These are phyloP conservation scores for Patiria pectinifera DNA, from an alignment of 53 echinoderm and acorn worm genomes.

Conservation along the genomic window DNA sequence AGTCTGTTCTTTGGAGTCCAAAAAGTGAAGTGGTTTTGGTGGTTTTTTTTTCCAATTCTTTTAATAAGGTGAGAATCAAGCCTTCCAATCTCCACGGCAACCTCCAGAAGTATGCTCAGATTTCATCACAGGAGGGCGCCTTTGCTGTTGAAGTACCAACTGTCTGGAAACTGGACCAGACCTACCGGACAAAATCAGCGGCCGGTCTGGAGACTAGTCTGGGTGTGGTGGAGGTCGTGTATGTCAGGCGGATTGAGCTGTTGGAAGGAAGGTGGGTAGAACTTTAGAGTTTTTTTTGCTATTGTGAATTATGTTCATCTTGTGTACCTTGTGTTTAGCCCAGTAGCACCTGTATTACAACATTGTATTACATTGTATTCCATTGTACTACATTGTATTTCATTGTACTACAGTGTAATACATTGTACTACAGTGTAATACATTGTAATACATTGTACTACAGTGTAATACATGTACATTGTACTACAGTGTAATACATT, in stretches of 20 bases:
- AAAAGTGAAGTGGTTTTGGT: not conserved
- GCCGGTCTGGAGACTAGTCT: constrained; percentile 65
- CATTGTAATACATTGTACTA: no score
- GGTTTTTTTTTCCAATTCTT: not conserved
- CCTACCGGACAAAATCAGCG: constrained; percentile 28
- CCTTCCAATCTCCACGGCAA: constrained; percentile 62
- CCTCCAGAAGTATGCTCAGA: constrained; percentile 71
- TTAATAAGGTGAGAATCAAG: constrained; percentile 60
- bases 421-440: no score
- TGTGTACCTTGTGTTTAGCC: not conserved
- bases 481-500: no score
- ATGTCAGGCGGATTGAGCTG: constrained; percentile 72
- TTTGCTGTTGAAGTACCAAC: constrained; percentile 76
- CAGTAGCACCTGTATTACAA: no score
- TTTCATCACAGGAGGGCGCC: constrained; percentile 66
- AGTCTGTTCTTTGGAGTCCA: no score
- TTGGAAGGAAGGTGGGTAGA: constrained; percentile 73
- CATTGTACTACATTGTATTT: no score
- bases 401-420: no score
- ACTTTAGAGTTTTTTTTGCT: not conserved
- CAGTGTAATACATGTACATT: no score
- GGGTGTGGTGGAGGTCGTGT: constrained; percentile 80
- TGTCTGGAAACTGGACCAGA: constrained; percentile 72
- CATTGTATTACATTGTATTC: no score
- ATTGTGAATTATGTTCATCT: not conserved